Base-by-base conservation (phyloP, 2,888 invertebrate genomes). In the Odontocolon sp. region DNA sequence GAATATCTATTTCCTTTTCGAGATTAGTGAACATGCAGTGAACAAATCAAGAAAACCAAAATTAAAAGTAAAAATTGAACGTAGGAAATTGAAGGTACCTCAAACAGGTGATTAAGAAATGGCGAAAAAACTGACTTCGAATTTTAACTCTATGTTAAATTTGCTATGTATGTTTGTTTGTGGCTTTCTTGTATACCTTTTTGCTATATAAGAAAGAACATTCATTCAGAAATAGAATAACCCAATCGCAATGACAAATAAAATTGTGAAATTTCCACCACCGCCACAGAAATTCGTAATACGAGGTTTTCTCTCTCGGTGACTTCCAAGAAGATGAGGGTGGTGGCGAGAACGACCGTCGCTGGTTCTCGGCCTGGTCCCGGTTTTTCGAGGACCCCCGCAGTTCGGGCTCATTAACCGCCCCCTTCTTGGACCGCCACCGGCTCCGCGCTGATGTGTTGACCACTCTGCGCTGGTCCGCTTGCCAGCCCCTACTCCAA, bases 321-420 rank as follows among this genome's bases (percentile, higher is more conserved):
- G 69, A 52, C 64, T 76, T 78, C 70, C 67, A 42, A 63, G 78
- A 78, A 70, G 11, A 57, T 31, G 69, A 57, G 71, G 66, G 52
- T 76, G 59, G 66, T 42, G 70, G 61, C 75, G 70, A 66, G 47
- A 66, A 71, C 59, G 56, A 63, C 63, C 54, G 67, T 33, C 36
- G 47, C 54, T 36, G 67, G 61, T 68, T 77, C 71, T 47, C 61
- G 56, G 63, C 67, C 68, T 56, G 73, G 66, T 77, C 67, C 70
- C 63, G 76, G 54, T 77, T 78, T 81, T 81, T 80, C 72, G 74
- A 74, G 86, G 82, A 85, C 87, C 87, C 88, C 87, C 86, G 88
- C 86, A 84, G 87, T 88, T 86, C 85, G 83, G 84, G 87, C 89
- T 89, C 88, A 89, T 89, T 90, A 89, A 89, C 88, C 86, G 85